Conservation (phyloP, 2,888 invertebrate genomes). For the Ethmia dodecea region DNA sequence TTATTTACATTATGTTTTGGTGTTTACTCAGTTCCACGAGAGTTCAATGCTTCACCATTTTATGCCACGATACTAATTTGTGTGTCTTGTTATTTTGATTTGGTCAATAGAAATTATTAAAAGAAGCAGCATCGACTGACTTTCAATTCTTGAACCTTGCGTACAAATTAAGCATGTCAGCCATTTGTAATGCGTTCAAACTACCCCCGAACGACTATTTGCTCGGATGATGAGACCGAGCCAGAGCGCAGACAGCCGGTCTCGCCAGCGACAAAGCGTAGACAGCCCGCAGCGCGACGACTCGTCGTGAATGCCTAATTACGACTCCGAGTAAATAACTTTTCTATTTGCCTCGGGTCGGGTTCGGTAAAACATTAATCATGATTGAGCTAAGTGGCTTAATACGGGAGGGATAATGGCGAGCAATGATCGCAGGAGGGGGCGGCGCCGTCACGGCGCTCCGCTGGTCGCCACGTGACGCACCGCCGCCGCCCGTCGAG, state of each 20-base stretch:
- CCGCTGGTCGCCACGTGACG: slow-evolving; percentile 43
- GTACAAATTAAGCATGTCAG: no score
- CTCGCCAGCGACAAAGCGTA: slow-evolving; percentile 56
- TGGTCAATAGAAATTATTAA: no score
- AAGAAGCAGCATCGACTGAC: no score
- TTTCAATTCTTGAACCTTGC: no score
- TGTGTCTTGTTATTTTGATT: no score
- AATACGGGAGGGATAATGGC: slow-evolving; percentile 75
- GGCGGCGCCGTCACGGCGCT: slow-evolving; percentile 64
- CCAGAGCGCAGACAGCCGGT: slow-evolving; percentile 53
- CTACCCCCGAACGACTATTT: no score
- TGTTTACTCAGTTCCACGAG: no score
- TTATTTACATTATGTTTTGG: no score
- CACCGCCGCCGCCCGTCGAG: slow-evolving; percentile 24
- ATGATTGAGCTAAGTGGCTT: slow-evolving; percentile 79
- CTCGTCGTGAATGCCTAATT: slow-evolving; percentile 75
- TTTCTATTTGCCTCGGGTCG: slow-evolving; percentile 72
- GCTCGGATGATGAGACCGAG: slow-evolving; percentile 21
- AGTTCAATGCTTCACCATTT: no score
- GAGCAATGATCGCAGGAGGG: slow-evolving; percentile 72
- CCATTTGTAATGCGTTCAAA: no score
- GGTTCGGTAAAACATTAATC: slow-evolving; percentile 76
- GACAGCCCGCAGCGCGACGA: slow-evolving; percentile 64
- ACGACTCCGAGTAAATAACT: slow-evolving; percentile 71
- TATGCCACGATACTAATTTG: no score